phyloP scores from a whole-genome alignment of 2,113 vertebrate genomes.

The Mystacornis crossleyi region DNA sequence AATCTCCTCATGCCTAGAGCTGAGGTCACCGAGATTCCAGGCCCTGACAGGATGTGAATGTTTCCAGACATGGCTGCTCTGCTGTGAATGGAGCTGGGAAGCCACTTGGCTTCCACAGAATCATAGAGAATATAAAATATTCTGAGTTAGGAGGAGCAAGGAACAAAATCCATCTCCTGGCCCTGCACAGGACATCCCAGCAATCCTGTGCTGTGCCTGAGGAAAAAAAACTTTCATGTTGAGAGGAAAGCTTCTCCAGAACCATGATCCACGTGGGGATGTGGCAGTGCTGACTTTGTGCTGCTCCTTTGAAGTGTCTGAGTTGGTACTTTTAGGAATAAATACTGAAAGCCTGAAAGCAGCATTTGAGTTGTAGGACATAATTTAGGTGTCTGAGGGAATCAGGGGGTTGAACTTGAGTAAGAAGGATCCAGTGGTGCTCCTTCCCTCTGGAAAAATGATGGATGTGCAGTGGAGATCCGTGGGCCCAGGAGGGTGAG shows the following conservation, averaged over 20 bases:
- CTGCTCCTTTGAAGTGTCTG: background rate
- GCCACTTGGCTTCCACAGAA: background rate
- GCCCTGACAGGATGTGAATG: background rate
- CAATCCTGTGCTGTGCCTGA: background rate
- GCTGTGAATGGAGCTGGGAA: background rate
- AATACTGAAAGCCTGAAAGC: background rate
- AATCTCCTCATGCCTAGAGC: fast-evolving
- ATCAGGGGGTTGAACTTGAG: background rate
- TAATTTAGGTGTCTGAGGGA: background rate
- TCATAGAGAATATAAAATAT: background rate
- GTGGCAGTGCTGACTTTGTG: background rate
- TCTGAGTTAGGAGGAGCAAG: background rate
- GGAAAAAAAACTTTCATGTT: background rate
- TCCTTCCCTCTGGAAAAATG: background rate
- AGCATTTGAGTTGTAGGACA: background rate
- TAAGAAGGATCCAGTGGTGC: fast-evolving
- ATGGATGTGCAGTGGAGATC: background rate
- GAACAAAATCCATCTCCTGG: background rate
- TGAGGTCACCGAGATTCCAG: background rate
- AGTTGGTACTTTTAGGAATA: background rate
- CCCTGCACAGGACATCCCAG: background rate
- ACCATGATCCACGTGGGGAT: fast-evolving
- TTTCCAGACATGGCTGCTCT: background rate
- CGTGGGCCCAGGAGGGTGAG: background rate
- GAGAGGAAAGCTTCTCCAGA: background rate